Evolutionary conservation across 1,140 invertebrate species (phyloP).

Genomic region (Solenopsis fugax): DNA sequence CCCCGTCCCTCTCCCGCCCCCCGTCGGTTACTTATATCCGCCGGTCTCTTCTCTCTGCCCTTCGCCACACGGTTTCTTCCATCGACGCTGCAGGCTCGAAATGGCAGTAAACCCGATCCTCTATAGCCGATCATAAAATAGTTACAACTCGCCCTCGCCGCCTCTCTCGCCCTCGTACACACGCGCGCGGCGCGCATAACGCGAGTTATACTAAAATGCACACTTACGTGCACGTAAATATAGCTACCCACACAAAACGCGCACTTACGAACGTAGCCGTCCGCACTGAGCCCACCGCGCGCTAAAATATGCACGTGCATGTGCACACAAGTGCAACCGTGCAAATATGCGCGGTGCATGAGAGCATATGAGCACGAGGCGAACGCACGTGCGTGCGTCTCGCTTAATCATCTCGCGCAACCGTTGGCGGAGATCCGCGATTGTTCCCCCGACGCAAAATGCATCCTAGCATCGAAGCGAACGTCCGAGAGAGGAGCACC

Average conservation of each 20-base stretch:
- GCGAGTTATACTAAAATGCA: not conserved
- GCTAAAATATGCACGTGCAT: not conserved
- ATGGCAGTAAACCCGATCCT: slow-evolving; percentile 56
- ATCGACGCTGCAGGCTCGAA: slow-evolving; percentile 43
- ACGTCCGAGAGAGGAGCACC: not conserved
- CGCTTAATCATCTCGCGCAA: slow-evolving; percentile 44
- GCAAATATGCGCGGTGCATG: too few relatives aligned
- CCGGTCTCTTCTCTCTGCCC: slow-evolving; percentile 44
- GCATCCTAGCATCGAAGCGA: not conserved
- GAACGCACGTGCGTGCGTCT: slow-evolving; percentile 17
- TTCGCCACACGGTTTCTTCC: slow-evolving; percentile 45
- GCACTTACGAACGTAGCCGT: too few relatives aligned
- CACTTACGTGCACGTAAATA: not conserved
- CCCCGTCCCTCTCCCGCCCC: not conserved
- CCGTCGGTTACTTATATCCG: slow-evolving; percentile 39
- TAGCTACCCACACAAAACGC: not conserved
- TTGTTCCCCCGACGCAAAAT: slow-evolving; percentile 42
- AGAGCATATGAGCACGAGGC: too few relatives aligned
- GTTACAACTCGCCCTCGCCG: slow-evolving; percentile 55
- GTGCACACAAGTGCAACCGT: not conserved
- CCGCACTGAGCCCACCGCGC: too few relatives aligned
- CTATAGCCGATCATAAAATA: slow-evolving; percentile 63
- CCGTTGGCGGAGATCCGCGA: not conserved
- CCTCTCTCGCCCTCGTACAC: not conserved
- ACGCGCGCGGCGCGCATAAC: not conserved